Base-by-base conservation (phyloP, 1,140 invertebrate species). In the Grapholita molesta region DNA sequence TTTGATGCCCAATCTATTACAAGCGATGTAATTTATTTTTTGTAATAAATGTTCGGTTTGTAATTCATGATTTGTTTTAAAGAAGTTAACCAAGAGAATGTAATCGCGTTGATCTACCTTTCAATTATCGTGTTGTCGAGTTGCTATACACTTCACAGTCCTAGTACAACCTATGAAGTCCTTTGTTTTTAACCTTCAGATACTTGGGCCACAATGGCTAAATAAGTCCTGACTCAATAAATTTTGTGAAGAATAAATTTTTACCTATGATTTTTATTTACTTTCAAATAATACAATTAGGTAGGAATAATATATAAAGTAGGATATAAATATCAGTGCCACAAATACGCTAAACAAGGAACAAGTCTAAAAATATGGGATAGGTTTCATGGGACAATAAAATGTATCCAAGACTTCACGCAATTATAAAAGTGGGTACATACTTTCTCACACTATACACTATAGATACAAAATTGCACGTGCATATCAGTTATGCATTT, bases 1-100 rank as follows among this genome's bases (percentile, higher is more conserved):
- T 61, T 61, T 61, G 5, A 30, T 28, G 24, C 25, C 24, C 30
- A 28, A 61, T 61, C 21, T 57, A 57, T 57, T 57, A 57, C 55
- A 15, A 28, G 55, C 55, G 12, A 61, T 61, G 55, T 61, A 61
- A 61, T 28, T 28, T 61, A 28, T 61, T 61, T 61, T 28, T 28
- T 28, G 25, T 28, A 61, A 61, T 28, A 61, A 61, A 28, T 28
- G 55, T 32, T 61, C 24, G 25, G 55, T 28, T 61, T 61, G 55
- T 61, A 61, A 23, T 55, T 3, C 12, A 28, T n/a, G n/a, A 61
- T n/a, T 52, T 61, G 55, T 61, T 61, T 28, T 61, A 28, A 28
- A 61, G 30, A 3, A 30, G 25, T 18, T 15, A 11, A 61, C 55
- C 55, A 61, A 32, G n/a, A 30, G 28, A 61, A 61, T 61, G 55